These are phyloP conservation scores for Vanessa tameamea DNA, from an alignment of 1,140 invertebrate species.

Conservation along the genomic window DNA sequence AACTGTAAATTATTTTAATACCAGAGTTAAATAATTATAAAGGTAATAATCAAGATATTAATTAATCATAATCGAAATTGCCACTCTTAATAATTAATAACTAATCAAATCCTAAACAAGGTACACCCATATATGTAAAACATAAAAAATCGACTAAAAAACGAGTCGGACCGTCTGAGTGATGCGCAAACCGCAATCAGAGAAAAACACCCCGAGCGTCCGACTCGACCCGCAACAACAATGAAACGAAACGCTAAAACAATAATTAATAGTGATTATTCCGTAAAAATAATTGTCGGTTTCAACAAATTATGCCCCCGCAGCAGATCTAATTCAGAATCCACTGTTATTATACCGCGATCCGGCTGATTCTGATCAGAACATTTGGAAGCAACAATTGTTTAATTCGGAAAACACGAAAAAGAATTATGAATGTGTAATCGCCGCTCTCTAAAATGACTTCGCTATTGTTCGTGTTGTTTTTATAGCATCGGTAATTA, in stretches of 20 bases:
- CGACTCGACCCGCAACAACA: slow-evolving; percentile 45
- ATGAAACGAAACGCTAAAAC: slow-evolving; percentile 55
- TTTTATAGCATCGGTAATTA: slow-evolving; percentile 45
- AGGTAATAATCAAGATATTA: not conserved
- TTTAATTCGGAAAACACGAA: slow-evolving; percentile 64
- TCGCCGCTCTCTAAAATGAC: slow-evolving; percentile 42
- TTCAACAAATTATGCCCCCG: slow-evolving; percentile 58
- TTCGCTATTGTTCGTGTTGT: slow-evolving; percentile 53
- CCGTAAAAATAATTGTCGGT: slow-evolving; percentile 70
- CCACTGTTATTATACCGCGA: slow-evolving; percentile 64
- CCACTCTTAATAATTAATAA: not conserved
- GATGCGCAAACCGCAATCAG: slow-evolving; percentile 25
- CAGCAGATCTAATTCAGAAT: slow-evolving; percentile 53
- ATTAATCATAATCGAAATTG: not conserved
- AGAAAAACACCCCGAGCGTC: slow-evolving; percentile 48
- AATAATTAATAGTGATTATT: slow-evolving; percentile 71
- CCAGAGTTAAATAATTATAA: not conserved
- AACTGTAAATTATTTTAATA: not conserved
- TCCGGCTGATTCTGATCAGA: slow-evolving; percentile 64
- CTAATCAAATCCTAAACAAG: not conserved
- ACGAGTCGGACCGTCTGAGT: not conserved
- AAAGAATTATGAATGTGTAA: slow-evolving; percentile 70
- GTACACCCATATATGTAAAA: not conserved
- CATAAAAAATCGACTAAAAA: not conserved
- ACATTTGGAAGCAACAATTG: slow-evolving; percentile 61